These are phyloP conservation scores for Amphiprion ocellaris DNA, from an alignment of 2,113 vertebrate species.

Conservation along the genomic window DNA sequence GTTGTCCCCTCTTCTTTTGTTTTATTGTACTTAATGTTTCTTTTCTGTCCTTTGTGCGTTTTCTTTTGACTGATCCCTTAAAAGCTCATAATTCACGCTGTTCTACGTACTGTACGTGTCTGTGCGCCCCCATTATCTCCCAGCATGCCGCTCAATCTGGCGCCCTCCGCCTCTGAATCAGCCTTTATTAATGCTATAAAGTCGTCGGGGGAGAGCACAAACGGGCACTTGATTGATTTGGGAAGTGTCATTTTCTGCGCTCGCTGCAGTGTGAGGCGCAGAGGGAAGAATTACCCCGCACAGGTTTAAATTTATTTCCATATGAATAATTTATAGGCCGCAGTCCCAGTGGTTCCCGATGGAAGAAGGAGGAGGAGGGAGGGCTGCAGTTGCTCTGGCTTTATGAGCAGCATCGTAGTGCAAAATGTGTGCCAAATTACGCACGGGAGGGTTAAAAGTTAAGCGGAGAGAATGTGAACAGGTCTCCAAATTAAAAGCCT, in stretches of 20 bases:
- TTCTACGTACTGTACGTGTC: constrained; percentile 45
- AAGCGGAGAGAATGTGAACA: background rate
- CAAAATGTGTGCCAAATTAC: background rate
- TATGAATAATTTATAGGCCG: constrained; percentile 88
- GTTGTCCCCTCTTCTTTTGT: constrained; percentile 37
- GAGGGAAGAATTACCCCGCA: constrained; percentile 33
- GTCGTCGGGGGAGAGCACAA: constrained; percentile 7
- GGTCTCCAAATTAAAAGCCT: background rate
- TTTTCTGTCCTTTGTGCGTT: constrained; percentile 48
- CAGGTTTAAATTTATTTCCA: constrained; percentile 55
- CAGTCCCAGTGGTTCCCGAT: constrained; percentile 68
- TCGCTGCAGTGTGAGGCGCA: constrained; percentile 30
- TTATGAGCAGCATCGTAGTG: constrained; percentile 38
- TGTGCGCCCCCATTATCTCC: constrained; percentile 50
- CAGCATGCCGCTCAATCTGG: constrained; percentile 36
- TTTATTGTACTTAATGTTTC: constrained; percentile 31
- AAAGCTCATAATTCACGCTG: constrained; percentile 59
- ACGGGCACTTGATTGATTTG: constrained; percentile 55
- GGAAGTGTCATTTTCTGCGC: constrained; percentile 47
- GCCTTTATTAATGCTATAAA: constrained; percentile 33
- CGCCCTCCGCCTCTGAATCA: constrained; percentile 23
- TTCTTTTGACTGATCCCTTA: constrained; percentile 42
- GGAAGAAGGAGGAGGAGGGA: background rate
- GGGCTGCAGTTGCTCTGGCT: constrained; percentile 30
- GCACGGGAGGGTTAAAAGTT: constrained; percentile 28